Conservation (phyloP, 2,888 invertebrate genomes). For the Periphyllus acericola region DNA sequence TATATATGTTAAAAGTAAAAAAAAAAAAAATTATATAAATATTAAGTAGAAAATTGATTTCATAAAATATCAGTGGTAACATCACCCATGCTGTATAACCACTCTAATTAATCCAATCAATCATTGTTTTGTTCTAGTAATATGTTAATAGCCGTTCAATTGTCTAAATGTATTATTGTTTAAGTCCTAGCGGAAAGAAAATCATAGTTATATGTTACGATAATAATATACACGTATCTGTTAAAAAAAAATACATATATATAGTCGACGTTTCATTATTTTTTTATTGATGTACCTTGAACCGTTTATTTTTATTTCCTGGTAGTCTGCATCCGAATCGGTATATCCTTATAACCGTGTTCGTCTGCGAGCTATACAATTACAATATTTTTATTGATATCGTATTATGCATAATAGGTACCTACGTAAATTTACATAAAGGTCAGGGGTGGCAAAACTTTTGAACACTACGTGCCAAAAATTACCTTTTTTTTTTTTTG, state of each 20-base stretch:
- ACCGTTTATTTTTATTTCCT: no score
- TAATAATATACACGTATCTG: constrained; percentile 31
- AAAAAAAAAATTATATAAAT: not conserved
- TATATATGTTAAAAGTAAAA: not conserved
- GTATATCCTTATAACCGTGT: no score
- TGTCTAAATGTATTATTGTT: constrained; percentile 32
- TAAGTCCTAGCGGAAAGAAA: not conserved
- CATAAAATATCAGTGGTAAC: not conserved
- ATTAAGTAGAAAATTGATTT: constrained; percentile 1
- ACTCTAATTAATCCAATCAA: constrained; percentile 1
- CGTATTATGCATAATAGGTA: no score
- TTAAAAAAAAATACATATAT: not conserved
- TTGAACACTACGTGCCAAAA: no score
- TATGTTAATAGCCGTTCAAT: not conserved
- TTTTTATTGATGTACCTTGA: not conserved
- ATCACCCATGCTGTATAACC: not conserved
- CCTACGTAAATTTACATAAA: no score
- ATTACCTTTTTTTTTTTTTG: no score
- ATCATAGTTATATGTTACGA: not conserved
- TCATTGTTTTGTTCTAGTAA: constrained; percentile 13
- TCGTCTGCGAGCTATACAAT: no score
- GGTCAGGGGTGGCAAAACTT: no score
- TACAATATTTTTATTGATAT: no score
- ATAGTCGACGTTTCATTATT: not conserved
- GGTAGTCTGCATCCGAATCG: no score